Conservation (phyloP, 2,113 vertebrate genomes). For the Lophius piscatorius region DNA sequence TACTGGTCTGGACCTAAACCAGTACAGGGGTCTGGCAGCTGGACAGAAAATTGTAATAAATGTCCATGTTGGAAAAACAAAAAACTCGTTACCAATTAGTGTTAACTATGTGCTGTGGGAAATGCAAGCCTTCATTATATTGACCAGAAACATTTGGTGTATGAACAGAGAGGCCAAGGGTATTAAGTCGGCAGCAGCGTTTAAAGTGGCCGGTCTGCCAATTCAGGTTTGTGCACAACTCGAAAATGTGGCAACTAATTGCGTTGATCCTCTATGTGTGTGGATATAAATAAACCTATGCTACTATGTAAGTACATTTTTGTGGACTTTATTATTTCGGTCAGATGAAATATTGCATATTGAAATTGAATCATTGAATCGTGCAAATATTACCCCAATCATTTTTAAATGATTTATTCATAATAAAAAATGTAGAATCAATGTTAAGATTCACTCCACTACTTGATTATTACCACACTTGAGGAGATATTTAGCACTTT, state of each 20-base stretch:
- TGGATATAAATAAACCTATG: conserved; percentile 25
- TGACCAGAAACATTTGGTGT: conserved; percentile 59
- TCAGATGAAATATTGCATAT: conserved; percentile 14
- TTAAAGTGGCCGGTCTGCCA: conserved; percentile 23
- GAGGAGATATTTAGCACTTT: no score
- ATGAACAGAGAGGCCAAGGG: conserved; percentile 49
- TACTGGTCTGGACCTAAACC: conserved; percentile 36
- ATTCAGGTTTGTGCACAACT: conserved; percentile 22
- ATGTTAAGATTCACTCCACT: no score
- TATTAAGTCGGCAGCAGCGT: conserved; percentile 47
- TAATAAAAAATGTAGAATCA: no score
- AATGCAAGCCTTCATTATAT: conserved; percentile 56
- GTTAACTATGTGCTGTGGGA: conserved; percentile 65
- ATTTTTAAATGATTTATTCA: no score
- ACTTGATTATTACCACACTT: no score
- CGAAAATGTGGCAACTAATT: conserved; percentile 15
- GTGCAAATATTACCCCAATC: no score
- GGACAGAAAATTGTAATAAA: conserved; percentile 49
- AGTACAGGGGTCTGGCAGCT: conserved; percentile 19
- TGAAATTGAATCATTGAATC: no score
- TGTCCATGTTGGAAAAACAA: conserved; percentile 60
- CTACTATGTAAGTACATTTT: not conserved
- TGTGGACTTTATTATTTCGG: conserved; percentile 4
- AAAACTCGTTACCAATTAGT: conserved; percentile 69
- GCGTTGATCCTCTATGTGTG: not conserved